Evolutionary conservation across 2,113 vertebrate species (phyloP), one percentile per base, ranked within the genome.

Genomic region (Xenus cinereus): DNA sequence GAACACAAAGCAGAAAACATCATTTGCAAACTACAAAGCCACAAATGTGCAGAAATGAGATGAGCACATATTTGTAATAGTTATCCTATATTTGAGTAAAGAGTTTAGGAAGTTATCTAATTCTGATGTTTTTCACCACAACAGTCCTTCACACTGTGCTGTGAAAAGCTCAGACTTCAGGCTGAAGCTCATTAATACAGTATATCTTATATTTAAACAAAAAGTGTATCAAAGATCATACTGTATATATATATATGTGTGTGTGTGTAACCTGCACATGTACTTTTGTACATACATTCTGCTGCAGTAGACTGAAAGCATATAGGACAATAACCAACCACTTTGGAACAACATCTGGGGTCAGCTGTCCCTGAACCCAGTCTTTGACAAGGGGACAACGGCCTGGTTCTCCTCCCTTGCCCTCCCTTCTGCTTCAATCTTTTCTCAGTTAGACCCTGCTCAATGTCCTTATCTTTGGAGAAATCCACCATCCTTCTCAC

Each of bases 161-260:
- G 9, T 13, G 27, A 79, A 84, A 74, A 67, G 48, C 56, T 75
- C n/a, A n/a, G 23, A 75, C 20, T 63, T 92, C 32, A 59, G 20
- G 37, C 14, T 32, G 23, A 69, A 67, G 33, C 17, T 41, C 48
- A 76, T 46, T 54, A 54, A 75, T 39, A 63, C 9, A 30, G 54
- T 35, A 7, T 24, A n/a, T 60, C 18, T 39, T 48, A 13, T 54
- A 62, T 53, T 79, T 32, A 57, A 76, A 67, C 21, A 19, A 45
- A 60, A 80, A 73, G 7, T 46, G 11, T 15, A 90, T 57, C 39
- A 60, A 10, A 16, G 63, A 19, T 37, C 32, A 67, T 28, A 33
- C 10, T 11, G 10, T 32, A 10, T 21, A 21, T 41, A 14, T 5
- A 8, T 27, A 28, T 28, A 2, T 5, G 0, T 14, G 4, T 21